Evolutionary conservation across 2,797 vertebrate species (phyloP).

Genomic region (Lycodopsis pacificus): DNA sequence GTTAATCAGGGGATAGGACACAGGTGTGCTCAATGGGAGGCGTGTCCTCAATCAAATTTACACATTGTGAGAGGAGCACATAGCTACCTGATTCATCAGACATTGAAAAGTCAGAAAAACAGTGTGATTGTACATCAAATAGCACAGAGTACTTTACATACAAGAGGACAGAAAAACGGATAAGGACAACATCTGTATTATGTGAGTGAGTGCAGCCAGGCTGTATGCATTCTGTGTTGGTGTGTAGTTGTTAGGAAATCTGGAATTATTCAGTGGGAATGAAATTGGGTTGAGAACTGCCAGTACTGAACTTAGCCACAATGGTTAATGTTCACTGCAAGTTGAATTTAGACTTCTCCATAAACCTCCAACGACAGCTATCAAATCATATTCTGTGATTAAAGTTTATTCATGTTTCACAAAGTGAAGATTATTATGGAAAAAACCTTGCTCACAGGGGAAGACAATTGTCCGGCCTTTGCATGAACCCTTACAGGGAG

Average conservation of each 20-base stretch:
- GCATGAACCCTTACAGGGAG: not conserved
- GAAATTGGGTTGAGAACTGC: not conserved
- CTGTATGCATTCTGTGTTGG: not conserved
- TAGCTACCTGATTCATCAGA: not conserved
- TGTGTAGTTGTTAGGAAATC: not conserved
- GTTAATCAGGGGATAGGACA: not conserved
- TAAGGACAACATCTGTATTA: not conserved
- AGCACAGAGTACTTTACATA: not conserved
- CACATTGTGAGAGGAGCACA: not conserved
- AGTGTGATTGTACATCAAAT: not conserved
- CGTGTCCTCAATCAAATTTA: not conserved
- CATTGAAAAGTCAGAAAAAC: not conserved
- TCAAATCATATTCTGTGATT: not conserved
- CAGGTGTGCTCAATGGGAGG: not conserved
- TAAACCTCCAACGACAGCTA: slow-evolving; percentile 11
- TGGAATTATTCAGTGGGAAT: not conserved
- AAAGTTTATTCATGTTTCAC: slow-evolving; percentile 16
- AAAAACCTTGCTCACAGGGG: not conserved
- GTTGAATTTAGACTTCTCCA: not conserved
- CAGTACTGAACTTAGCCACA: not conserved
- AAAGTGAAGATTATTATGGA: not conserved
- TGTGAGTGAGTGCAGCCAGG: not conserved
- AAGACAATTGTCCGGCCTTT: not conserved
- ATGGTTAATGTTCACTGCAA: not conserved
- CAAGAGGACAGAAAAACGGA: slow-evolving; percentile 19